These are phyloP conservation scores for Bugula neritina DNA, from an alignment of 2,888 invertebrate species.

Conservation along the genomic window DNA sequence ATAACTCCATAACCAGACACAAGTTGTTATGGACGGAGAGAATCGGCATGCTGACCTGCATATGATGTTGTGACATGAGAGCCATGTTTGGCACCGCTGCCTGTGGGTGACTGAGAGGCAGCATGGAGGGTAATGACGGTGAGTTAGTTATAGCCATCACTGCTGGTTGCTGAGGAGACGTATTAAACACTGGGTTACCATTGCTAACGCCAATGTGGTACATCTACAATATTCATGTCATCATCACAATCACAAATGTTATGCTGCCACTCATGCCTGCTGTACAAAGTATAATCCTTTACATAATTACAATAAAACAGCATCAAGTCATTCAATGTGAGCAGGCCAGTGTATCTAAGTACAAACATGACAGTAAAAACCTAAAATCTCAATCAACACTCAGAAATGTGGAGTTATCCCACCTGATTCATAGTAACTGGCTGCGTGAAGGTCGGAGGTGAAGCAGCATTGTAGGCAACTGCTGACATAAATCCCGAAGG, in stretches of 20 bases:
- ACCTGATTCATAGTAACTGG: neutral
- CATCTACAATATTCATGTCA: too few species aligned
- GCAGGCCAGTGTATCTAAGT: too few species aligned
- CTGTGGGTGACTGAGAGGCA: neutral
- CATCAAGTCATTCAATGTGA: too few species aligned
- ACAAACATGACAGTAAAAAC: too few species aligned
- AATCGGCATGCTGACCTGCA: neutral
- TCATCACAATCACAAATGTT: too few species aligned
- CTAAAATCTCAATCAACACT: neutral
- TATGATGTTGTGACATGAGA: neutral
- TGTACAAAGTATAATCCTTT: too few species aligned
- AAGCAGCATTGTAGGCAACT: neutral
- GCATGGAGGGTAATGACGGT: neutral
- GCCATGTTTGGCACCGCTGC: neutral
- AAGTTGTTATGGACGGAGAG: too few species aligned
- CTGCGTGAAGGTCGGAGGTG: neutral
- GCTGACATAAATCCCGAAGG: neutral
- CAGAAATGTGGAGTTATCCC: neutral
- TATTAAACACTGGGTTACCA: neutral
- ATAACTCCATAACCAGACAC: too few species aligned
- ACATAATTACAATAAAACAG: too few species aligned
- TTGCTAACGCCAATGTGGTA: neutral
- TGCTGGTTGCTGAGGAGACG: neutral
- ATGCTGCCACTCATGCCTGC: too few species aligned
- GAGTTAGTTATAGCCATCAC: neutral